Base-by-base conservation (phyloP, 2,113 vertebrate genomes). In the Synodontis membranacea region DNA sequence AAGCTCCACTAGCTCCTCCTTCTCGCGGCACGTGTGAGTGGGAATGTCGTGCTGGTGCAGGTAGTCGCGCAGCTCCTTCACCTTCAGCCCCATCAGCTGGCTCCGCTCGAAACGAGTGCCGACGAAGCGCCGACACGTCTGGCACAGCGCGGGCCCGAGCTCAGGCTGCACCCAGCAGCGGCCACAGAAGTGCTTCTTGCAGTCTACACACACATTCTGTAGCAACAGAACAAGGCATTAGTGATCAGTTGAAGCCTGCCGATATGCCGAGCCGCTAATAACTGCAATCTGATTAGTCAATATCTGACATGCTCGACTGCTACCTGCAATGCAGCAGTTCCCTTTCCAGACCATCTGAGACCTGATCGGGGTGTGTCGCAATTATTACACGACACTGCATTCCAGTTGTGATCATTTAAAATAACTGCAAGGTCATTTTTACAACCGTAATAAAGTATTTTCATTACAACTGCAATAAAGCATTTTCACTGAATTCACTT, bases 61-160 rank as follows among this genome's bases (percentile, higher is more conserved):
- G 78, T 97, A 97, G 92, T 97, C 96, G 5, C 97, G 91, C 86
- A 97, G 92, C 46, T 97, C 96, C 92, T 96, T 96, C 92, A 97
- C 96, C 91, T 97, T 97, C 93, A 97, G 95, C 93, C 96, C 95
- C 90, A 97, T 96, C 89, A 97, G 88, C 92, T 97, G 96, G 0
- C 95, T 94, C 15, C 96, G 91, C 90, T 94, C 95, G 0, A 97
- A 97, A 2, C 92, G 93, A 0, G 96, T 97, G 90, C 94, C 94
- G 34, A 94, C 94, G 90, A 97, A 94, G 0, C 95, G 95, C 48
- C 92, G 93, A 89, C 97, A 97, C 0, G 96, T 95, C 68, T 93
- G 95, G 94, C 97, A 97, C 82, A 97, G 94, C 28, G 91, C 92
- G 25, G 94, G 96, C 4, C 94, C 91, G 0, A 89, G 92, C 15